phyloP scores from a whole-genome alignment of 2,113 vertebrate species.

The Lagopus leucura region DNA sequence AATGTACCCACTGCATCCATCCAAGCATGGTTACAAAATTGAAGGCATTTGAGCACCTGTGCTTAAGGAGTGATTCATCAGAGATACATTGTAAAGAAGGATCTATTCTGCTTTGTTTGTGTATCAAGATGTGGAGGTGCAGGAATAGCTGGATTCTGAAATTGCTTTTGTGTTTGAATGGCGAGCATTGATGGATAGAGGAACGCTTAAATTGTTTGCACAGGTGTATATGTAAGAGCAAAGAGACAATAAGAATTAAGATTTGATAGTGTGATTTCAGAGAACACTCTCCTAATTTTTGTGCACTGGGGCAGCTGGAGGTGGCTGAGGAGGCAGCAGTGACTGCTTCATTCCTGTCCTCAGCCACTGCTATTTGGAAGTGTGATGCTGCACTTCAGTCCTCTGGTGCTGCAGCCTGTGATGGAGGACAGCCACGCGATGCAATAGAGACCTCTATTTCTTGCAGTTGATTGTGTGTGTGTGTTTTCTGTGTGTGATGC shows the following conservation, averaged over 20 bases:
- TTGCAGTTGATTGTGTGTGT: not conserved
- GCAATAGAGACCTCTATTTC: not conserved
- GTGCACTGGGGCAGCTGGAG: fast-evolving
- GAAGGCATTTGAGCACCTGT: not conserved
- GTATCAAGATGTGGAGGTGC: not conserved
- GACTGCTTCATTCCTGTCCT: not conserved
- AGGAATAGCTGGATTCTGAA: not conserved
- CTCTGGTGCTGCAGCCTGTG: not conserved
- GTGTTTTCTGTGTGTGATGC: not conserved
- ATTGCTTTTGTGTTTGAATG: not conserved
- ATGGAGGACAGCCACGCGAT: fast-evolving
- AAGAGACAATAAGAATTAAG: not conserved
- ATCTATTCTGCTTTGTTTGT: not conserved
- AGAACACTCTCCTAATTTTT: fast-evolving
- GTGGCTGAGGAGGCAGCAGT: not conserved
- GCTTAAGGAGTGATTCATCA: not conserved
- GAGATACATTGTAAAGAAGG: fast-evolving
- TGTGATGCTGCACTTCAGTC: not conserved
- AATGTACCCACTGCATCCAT: not conserved
- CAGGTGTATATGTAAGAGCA: fast-evolving
- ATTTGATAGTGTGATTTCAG: not conserved
- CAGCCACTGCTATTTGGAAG: not conserved
- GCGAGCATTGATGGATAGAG: not conserved
- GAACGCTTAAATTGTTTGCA: not conserved
- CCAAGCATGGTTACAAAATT: not conserved